These are phyloP conservation scores for Aphyosemion australe DNA, from an alignment of 2,113 vertebrate genomes.

Conservation along the genomic window DNA sequence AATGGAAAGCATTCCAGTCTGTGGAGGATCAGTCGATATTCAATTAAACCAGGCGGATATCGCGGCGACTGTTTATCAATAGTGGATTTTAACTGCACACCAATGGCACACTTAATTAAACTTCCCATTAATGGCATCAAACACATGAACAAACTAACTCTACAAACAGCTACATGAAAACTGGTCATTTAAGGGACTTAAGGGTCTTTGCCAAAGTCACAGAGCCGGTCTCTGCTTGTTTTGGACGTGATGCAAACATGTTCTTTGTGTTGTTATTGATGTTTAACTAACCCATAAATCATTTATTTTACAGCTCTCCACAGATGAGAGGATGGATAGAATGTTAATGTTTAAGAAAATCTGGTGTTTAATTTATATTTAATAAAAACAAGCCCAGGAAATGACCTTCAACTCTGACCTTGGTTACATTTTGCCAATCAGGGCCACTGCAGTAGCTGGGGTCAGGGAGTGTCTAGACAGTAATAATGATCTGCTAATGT, in stretches of 20 bases:
- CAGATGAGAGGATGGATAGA: too few species aligned
- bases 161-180: conserved; percentile 27
- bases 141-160: conserved; percentile 57
- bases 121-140: conserved; percentile 68
- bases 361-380: neutral
- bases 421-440: conserved; percentile 32
- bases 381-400: neutral
- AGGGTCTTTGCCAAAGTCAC: neutral
- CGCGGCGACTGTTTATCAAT: conserved; percentile 74
- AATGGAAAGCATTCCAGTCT: conserved; percentile 57
- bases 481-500: conserved; percentile 64
- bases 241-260: conserved; percentile 23
- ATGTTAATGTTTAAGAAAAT: conserved; percentile 15
- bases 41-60: conserved; percentile 73
- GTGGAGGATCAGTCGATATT: conserved; percentile 75
- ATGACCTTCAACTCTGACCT: neutral
- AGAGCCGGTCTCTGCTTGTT: conserved; percentile 39
- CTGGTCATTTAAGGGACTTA: conserved; percentile 11
- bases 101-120: conserved; percentile 71
- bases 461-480: conserved; percentile 60
- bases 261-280: conserved; percentile 51
- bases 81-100: conserved; percentile 67
- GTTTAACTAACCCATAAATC: conserved; percentile 61
- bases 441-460: conserved; percentile 22
- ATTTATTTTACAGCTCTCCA: conserved; percentile 40